Percentiles rank a stretch among this genome's conserved stretches.
Evolutionary conservation across 2,797 vertebrate genomes (phyloP).

Genomic region (Danio jaintianensis): DNA sequence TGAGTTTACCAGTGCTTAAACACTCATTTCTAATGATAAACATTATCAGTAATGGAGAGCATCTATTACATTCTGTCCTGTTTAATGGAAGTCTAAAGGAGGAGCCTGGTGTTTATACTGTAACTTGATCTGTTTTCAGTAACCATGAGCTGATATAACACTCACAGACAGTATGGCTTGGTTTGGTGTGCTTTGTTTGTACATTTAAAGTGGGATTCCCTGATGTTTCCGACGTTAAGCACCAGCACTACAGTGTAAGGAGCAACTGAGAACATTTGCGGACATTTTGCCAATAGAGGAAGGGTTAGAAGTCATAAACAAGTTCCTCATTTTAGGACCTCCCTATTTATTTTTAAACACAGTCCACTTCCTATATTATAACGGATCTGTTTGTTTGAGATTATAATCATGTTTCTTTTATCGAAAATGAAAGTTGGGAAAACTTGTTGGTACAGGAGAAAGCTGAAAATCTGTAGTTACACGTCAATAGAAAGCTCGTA

Average conservation of each 20-base stretch:
- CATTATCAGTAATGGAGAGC: neutral
- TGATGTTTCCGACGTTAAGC: neutral
- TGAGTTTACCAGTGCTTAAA: neutral
- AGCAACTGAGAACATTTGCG: neutral
- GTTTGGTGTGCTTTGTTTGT: neutral
- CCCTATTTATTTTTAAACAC: neutral
- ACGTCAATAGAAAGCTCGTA: neutral
- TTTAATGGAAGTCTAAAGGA: neutral
- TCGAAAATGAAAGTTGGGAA: neutral
- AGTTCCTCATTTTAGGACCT: slow-evolving; percentile 33
- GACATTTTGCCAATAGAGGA: too few species aligned
- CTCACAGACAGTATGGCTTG: neutral
- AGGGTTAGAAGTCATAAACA: fast-evolving
- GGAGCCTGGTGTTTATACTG: neutral
- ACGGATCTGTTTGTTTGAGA: neutral
- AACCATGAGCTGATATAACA: neutral
- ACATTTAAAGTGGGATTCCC: neutral
- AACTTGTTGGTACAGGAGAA: neutral
- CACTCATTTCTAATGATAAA: neutral
- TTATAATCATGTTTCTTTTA: neutral
- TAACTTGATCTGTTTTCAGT: neutral
- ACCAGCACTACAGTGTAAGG: neutral
- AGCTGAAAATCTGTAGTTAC: neutral
- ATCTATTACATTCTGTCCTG: neutral
- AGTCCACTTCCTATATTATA: neutral